A percentile compares a stretch with the other conserved stretches of the same genome.
Evolutionary conservation across 2,113 vertebrate genomes (phyloP).

Genomic region (Oreochromis aureus): DNA sequence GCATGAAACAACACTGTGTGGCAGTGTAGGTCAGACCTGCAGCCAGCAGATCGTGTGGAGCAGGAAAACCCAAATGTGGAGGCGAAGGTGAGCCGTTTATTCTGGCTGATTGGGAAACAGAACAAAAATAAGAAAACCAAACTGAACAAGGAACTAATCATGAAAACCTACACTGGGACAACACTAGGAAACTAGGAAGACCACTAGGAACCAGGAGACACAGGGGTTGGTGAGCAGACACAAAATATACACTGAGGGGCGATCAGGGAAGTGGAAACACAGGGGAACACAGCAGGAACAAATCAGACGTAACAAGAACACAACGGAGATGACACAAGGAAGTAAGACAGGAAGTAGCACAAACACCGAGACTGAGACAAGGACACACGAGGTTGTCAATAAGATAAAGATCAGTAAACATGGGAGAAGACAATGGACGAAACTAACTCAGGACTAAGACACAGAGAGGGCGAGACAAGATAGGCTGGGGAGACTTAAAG

Average conservation of each 20-base stretch:
- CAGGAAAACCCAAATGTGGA: neutral
- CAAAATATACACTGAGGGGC: neutral
- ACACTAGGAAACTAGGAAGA: neutral
- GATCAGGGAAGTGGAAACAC: neutral
- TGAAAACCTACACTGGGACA: neutral
- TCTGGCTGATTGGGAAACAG: neutral
- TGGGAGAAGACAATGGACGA: neutral
- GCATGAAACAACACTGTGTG: neutral
- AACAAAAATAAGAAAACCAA: neutral
- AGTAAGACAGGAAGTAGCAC: neutral
- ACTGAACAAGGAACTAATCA: neutral
- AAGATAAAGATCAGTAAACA: neutral
- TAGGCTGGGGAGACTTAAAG: neutral
- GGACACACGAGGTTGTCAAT: neutral
- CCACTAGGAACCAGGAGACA: neutral
- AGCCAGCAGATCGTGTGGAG: neutral
- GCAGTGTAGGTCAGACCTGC: neutral
- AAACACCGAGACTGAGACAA: neutral
- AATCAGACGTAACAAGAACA: neutral
- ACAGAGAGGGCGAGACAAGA: neutral
- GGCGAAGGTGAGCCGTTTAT: neutral
- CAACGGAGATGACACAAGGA: neutral
- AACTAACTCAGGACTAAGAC: neutral
- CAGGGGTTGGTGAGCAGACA: neutral
- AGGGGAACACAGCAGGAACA: neutral